Evolutionary conservation across 1,140 invertebrate genomes (phyloP).

Genomic region (Heliconius eleuchia): DNA sequence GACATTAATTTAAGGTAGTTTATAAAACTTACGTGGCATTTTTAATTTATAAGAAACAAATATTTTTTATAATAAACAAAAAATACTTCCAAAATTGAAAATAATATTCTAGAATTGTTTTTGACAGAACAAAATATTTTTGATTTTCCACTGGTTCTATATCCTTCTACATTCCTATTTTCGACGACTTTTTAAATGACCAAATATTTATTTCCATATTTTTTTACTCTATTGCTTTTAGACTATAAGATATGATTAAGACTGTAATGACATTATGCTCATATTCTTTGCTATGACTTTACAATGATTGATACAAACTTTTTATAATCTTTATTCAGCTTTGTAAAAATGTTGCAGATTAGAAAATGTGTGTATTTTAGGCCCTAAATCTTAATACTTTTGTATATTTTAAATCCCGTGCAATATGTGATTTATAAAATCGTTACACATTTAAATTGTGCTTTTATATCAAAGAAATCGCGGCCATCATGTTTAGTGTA

Average conservation of each 20-base stretch:
- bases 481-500: slow-evolving; percentile 33
- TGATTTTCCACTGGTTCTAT: slow-evolving; percentile 8
- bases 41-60: slow-evolving; percentile 24
- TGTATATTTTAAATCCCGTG: slow-evolving; percentile 18
- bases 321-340: slow-evolving; percentile 14
- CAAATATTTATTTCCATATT: slow-evolving; percentile 48
- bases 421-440: slow-evolving; percentile 23
- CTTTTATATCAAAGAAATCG: slow-evolving; percentile 28
- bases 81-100: not conserved
- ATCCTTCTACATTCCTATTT: slow-evolving; percentile 35
- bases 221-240: slow-evolving; percentile 39
- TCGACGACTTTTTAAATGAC: slow-evolving; percentile 33
- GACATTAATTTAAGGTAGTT: slow-evolving; percentile 24
- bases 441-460: slow-evolving; percentile 17
- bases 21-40: slow-evolving; percentile 23
- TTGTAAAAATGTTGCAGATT: slow-evolving; percentile 23
- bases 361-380: slow-evolving; percentile 17
- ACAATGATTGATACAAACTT: slow-evolving; percentile 4
- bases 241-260: slow-evolving; percentile 42
- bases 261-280: slow-evolving; percentile 45
- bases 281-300: slow-evolving; percentile 27
- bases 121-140: slow-evolving; percentile 6
- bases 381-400: slow-evolving; percentile 20
- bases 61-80: slow-evolving; percentile 11
- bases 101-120: not conserved